Percentiles rank a stretch among this genome's conserved stretches.
phyloP scores from a whole-genome alignment of 2,113 vertebrate species.

The Rhinolophus sinicus region DNA sequence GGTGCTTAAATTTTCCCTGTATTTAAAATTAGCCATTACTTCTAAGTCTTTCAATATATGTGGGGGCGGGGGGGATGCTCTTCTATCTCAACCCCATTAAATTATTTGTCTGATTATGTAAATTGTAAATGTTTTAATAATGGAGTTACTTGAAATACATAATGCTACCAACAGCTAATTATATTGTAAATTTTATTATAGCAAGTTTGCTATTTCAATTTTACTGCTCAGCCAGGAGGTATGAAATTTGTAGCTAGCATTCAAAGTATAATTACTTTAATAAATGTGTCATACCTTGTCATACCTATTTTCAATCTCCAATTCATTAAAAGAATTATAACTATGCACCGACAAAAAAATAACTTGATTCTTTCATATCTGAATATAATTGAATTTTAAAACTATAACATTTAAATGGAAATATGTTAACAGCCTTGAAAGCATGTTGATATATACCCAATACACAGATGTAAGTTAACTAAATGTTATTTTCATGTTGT shows the following conservation, averaged over 20 bases:
- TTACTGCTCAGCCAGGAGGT: slow-evolving; percentile 54
- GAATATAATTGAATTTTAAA: slow-evolving; percentile 64
- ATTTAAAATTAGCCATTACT: slow-evolving; percentile 8
- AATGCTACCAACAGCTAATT: slow-evolving; percentile 28
- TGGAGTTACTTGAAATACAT: slow-evolving; percentile 59
- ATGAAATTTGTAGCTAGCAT: slow-evolving; percentile 64
- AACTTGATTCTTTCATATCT: neutral
- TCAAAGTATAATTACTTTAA: slow-evolving; percentile 69
- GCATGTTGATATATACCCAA: neutral
- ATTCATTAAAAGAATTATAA: slow-evolving; percentile 51
- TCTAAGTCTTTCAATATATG: neutral
- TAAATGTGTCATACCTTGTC: slow-evolving; percentile 54
- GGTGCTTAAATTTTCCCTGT: neutral
- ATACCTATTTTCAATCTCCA: slow-evolving; percentile 25
- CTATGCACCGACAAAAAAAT: neutral
- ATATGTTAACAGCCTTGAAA: neutral
- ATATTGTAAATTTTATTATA: slow-evolving; percentile 60
- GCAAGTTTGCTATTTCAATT: slow-evolving; percentile 53
- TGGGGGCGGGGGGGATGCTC: neutral
- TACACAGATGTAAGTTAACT: neutral
- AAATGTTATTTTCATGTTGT: neutral
- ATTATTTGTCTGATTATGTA: slow-evolving; percentile 68
- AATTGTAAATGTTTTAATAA: slow-evolving; percentile 59
- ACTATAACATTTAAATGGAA: slow-evolving; percentile 41
- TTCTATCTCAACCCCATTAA: slow-evolving; percentile 55